phyloP scores from a whole-genome alignment of 1,140 invertebrate species.

The Danaus melanippus region DNA sequence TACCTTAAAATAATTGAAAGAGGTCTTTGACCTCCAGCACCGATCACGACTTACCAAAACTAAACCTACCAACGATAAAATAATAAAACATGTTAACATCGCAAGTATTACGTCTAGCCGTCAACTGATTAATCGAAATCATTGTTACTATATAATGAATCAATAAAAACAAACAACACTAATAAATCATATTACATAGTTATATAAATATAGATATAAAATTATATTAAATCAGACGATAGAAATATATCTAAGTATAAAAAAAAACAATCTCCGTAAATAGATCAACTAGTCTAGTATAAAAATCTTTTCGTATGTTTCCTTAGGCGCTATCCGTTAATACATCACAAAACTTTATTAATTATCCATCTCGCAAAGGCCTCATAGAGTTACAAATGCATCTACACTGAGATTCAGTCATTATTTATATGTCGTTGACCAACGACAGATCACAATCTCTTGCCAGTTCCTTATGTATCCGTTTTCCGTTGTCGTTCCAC shows the following conservation, averaged over 20 bases:
- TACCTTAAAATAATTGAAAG: constrained; percentile 62
- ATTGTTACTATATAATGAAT: constrained; percentile 67
- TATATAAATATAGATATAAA: constrained; percentile 72
- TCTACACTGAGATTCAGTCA: constrained; percentile 73
- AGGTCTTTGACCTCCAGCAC: constrained; percentile 64
- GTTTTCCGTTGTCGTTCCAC: constrained; percentile 53
- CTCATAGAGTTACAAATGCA: constrained; percentile 73
- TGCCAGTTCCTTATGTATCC: constrained; percentile 61
- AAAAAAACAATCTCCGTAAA: constrained; percentile 74
- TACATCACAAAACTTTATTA: constrained; percentile 73
- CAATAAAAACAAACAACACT: constrained; percentile 74
- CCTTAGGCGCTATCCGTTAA: constrained; percentile 73
- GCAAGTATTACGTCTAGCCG: constrained; percentile 39
- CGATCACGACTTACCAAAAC: constrained; percentile 45
- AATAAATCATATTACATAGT: constrained; percentile 71
- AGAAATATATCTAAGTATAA: constrained; percentile 73
- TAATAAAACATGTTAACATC: constrained; percentile 62
- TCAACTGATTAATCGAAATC: constrained; percentile 53
- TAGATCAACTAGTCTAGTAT: constrained; percentile 73
- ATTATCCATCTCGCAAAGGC: constrained; percentile 72
- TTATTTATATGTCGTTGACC: constrained; percentile 72
- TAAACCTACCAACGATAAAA: constrained; percentile 68
- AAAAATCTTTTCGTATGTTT: constrained; percentile 74
- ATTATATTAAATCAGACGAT: constrained; percentile 73
- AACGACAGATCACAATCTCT: constrained; percentile 72